phyloP scores from a whole-genome alignment of 2,888 invertebrate genomes.

The Drosophila differens region DNA sequence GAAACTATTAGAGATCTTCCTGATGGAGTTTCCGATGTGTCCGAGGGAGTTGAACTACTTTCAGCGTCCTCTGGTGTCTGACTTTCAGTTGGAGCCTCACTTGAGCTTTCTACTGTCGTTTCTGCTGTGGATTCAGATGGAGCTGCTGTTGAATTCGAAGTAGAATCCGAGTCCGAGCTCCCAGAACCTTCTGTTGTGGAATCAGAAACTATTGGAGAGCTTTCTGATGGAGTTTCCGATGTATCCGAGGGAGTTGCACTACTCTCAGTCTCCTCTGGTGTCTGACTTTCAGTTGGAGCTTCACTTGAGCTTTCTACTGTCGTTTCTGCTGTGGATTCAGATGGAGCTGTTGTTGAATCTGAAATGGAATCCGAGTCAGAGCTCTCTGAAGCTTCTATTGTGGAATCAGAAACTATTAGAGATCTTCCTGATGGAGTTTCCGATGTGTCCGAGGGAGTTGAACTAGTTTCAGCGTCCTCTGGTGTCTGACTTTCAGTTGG shows the following conservation, averaged over 20 bases:
- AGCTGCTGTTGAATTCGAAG: background rate
- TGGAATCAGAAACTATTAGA: background rate
- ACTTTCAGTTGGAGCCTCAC: no score
- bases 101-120: background rate
- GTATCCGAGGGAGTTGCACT: background rate
- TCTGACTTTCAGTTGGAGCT: no score
- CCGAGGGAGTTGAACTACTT: no score
- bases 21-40: no score
- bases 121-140: background rate
- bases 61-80: no score
- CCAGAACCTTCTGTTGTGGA: background rate
- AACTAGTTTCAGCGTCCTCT: no score
- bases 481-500: no score
- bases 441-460: no score
- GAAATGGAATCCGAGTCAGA: background rate
- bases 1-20: background rate
- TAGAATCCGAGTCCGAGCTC: background rate
- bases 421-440: background rate
- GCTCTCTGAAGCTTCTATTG: background rate
- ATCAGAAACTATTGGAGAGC: background rate
- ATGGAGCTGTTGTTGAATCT: background rate
- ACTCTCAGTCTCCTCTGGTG: background rate
- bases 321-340: background rate
- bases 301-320: background rate
- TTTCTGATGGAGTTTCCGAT: background rate